Evolutionary conservation across 1,140 invertebrate genomes (phyloP).

Genomic region (Bicyclus anynana): DNA sequence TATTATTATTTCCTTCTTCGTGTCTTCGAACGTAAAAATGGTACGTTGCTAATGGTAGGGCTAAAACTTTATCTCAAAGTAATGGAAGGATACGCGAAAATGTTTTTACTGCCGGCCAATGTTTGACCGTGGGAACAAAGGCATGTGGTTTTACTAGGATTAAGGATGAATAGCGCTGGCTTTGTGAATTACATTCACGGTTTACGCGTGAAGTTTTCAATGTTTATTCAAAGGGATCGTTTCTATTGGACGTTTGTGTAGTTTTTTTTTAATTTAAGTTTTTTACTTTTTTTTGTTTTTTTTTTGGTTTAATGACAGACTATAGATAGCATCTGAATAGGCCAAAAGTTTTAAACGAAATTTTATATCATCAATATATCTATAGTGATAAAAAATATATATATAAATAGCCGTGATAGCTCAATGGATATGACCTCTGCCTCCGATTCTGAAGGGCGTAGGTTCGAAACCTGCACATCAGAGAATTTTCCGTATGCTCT

Average conservation of each 20-base stretch:
- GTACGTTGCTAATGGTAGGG: neutral
- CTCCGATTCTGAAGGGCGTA: no score
- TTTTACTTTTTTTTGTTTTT: neutral
- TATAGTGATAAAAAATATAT: no score
- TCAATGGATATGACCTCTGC: no score
- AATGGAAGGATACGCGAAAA: neutral
- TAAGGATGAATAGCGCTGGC: neutral
- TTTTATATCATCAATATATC: no score
- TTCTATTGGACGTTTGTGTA: neutral
- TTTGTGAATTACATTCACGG: neutral
- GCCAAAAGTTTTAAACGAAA: no score
- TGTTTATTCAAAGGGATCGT: neutral
- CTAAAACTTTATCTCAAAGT: neutral
- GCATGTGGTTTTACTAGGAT: neutral
- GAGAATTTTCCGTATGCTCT: no score
- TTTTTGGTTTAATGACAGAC: no score
- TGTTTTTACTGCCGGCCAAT: neutral
- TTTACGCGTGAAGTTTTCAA: neutral
- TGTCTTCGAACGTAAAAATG: no score
- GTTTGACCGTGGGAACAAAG: neutral
- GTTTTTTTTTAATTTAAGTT: neutral
- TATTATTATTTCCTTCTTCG: neutral
- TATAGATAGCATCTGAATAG: no score
- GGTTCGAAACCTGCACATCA: no score
- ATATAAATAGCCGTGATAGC: no score